These are phyloP conservation scores for Bothrops jararaca DNA, from an alignment of 2,113 vertebrate species.

Conservation along the genomic window DNA sequence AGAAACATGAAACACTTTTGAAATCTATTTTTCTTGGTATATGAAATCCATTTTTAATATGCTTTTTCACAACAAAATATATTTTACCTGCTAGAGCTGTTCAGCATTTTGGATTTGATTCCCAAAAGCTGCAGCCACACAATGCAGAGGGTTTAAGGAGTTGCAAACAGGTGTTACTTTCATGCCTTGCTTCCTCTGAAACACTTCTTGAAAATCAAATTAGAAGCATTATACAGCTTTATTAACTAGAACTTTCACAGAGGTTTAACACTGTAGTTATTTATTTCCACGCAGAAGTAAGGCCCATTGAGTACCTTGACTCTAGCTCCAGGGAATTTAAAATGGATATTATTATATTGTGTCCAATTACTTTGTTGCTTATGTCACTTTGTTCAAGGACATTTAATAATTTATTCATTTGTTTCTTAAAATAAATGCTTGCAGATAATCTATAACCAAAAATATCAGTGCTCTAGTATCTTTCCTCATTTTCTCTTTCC, in stretches of 20 bases:
- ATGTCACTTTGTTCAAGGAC: neutral
- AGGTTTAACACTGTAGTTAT: neutral
- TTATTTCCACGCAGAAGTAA: neutral
- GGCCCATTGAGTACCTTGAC: neutral
- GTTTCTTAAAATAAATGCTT: neutral
- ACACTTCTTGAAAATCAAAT: neutral
- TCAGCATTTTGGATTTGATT: neutral
- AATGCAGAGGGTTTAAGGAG: neutral
- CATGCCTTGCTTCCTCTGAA: neutral
- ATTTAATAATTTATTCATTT: neutral
- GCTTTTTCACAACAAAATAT: neutral
- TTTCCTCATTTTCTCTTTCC: neutral
- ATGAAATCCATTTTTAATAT: neutral
- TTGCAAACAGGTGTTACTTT: neutral
- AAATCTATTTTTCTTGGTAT: neutral
- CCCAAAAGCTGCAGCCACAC: neutral
- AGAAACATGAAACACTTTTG: neutral
- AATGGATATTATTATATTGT: neutral
- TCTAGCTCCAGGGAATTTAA: neutral
- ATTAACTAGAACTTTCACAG: neutral
- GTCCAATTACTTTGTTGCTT: neutral
- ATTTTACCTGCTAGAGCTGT: neutral
- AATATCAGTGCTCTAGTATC: neutral
- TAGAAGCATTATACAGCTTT: neutral
- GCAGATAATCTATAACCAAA: neutral